A percentile compares a stretch with the other conserved stretches of the same genome.
Conservation (phyloP, 2,113 vertebrate genomes). For the Capreolus pygargus region DNA sequence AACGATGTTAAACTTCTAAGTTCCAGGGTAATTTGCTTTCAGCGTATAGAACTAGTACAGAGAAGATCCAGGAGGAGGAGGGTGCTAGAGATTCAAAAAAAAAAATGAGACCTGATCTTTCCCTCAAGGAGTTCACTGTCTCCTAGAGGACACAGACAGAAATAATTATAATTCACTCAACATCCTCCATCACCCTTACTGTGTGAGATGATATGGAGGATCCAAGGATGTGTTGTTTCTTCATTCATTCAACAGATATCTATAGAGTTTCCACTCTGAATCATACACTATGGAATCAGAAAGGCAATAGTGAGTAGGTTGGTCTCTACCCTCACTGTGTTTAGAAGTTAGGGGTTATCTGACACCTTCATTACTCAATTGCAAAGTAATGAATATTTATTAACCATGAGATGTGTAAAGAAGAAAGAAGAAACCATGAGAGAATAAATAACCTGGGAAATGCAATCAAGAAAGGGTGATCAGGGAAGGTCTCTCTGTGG, state of each 20-base stretch:
- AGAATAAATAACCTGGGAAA: not conserved
- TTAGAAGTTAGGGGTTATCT: not conserved
- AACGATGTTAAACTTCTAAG: not conserved
- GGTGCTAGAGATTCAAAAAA: not conserved
- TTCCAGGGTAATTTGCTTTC: not conserved
- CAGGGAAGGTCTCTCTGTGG: not conserved
- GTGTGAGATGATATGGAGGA: not conserved
- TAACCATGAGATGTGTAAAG: not conserved
- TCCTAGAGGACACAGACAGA: not conserved
- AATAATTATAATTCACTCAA: conserved; percentile 10
- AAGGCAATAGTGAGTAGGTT: not conserved
- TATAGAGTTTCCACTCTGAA: not conserved
- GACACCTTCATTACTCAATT: not conserved
- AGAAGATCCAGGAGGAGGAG: not conserved
- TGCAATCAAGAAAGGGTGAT: not conserved
- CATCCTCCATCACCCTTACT: not conserved
- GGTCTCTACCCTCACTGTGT: not conserved
- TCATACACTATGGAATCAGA: not conserved
- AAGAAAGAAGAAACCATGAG: not conserved
- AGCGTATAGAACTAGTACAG: not conserved
- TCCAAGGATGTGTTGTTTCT: not conserved
- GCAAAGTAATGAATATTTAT: not conserved
- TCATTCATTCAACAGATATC: not conserved
- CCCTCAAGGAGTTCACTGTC: not conserved
- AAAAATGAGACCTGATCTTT: not conserved